Evolutionary conservation across 2,797 vertebrate genomes (phyloP).

Genomic region (Emydoidea blandingii): DNA sequence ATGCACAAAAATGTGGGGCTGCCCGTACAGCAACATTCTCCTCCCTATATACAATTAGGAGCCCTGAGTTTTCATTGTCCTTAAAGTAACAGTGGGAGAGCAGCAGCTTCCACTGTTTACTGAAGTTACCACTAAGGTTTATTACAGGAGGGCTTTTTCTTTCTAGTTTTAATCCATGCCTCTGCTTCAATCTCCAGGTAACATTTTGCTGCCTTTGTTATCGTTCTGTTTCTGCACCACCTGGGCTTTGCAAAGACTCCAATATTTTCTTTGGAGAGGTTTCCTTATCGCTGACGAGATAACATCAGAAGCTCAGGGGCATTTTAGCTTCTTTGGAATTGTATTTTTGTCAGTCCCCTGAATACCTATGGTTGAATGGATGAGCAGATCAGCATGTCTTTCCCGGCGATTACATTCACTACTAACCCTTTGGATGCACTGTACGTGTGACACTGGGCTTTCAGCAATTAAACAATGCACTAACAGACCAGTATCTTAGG

Average conservation of each 20-base stretch:
- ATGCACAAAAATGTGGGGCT: not conserved
- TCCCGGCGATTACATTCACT: not conserved
- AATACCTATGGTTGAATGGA: constrained; percentile 18
- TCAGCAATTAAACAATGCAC: not conserved
- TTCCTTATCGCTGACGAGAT: not conserved
- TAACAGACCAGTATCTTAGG: not conserved
- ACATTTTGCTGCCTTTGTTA: constrained; percentile 5
- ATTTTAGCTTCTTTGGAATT: constrained; percentile 28
- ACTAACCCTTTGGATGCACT: fast-evolving
- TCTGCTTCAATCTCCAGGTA: not conserved
- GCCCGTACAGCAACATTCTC: not conserved
- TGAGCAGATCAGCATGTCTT: constrained; percentile 5
- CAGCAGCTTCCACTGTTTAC: not conserved
- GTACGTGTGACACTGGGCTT: not conserved
- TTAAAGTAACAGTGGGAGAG: not conserved
- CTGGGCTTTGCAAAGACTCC: not conserved
- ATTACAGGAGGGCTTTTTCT: not conserved
- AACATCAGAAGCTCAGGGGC: not conserved
- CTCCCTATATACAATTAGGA: not conserved
- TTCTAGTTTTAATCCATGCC: not conserved
- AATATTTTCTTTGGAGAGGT: constrained; percentile 14
- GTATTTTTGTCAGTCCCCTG: fast-evolving
- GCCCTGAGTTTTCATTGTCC: not conserved
- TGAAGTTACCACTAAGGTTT: not conserved
- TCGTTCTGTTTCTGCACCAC: not conserved